Evolutionary conservation across 2,888 invertebrate species (phyloP), one percentile per base, ranked within the genome.

Genomic region (Mechanitis mazaeus): DNA sequence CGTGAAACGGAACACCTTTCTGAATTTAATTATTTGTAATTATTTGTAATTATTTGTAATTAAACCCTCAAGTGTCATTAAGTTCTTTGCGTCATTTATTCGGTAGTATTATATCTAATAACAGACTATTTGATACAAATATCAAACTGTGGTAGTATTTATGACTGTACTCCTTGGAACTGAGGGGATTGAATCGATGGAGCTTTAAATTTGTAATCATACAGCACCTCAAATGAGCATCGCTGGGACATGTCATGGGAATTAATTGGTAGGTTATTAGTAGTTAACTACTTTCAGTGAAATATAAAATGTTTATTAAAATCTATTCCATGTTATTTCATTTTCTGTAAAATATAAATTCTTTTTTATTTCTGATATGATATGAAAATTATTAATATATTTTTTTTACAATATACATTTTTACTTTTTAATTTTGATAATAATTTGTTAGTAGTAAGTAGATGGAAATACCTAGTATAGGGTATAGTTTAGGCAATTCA

Each of bases 201-300:
- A 60, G 71, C 75, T 77, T 78, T 87, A 78, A 83, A 89, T 87
- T 80, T 81, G 81, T 87, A 76, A 89, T 85, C 77, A 80, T 84
- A 84, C 86, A 82, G 85, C 90, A 85, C 89, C 86, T 90, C 82
- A 84, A 84, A 87, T 88, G 84, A 83, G 87, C 88, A 87, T 88
- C 78, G 74, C 71, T 65, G 61, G 68, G 67, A 69, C 72, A 73
- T 73, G 75, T 76, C 73, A 31, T 73, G 70, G 75, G 68, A 76
- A 75, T 73, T 79, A 80, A 84, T 81, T 74, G 76, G 64, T 64
- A 63, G 68, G 75, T 83, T 80, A 83, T 84, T 83, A 79, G 74
- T 74, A 70, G 67, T 59, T 68, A 62, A 68, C 56, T 64, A 57
- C 28, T 55, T 55, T 60, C 38, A 42, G 11, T 28, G 50, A 31